Evolutionary conservation across 1,140 invertebrate genomes (phyloP), one percentile per base, ranked within the genome.

Genomic region (Oncopodura yosiiana): DNA sequence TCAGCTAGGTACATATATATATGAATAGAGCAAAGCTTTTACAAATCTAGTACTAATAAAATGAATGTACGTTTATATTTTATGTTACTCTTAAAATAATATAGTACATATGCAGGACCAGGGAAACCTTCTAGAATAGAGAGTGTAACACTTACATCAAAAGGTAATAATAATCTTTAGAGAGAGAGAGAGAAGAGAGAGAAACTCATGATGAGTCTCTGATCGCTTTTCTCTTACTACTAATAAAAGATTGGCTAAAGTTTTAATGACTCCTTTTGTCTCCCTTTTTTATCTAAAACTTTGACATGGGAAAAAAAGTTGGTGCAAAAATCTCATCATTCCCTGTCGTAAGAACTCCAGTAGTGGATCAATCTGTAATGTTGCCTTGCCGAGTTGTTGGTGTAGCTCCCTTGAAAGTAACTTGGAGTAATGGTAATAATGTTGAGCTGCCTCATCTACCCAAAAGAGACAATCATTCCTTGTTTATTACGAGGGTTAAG

Each of bases 371-470:
- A 21, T 56, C 66, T 12, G 66, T 73, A 0, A 58, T 60, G 12
- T 60, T 75, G 0, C 67, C 67, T 9, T 75, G 74, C 56, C 54
- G 66, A 19, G 66, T 68, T 8, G 68, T 72, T 0, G 73, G 73
- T 24, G 60, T 68, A 29, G 71, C 73, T 1, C 26, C 51, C 0
- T 71, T 70, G 2, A 56, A 61, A 23, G 61, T 74, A 21, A 61
- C 61, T 6, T 76, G 74, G 74, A 62, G 60, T 21, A 55, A 58
- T 26, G 56, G 59, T 29, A 37, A 49, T 38, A 49, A 43, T 8
- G 29, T 43, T 11, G 42, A 60, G 49, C 19, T 49, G 36, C 12
- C 53, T 63, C 41, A 56, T 26, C 29, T 48, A 19, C 6, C 56
- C 14, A 14, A 49, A 29, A 60, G 43, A 43, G n/a, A n/a, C n/a